Conservation (phyloP, 2,797 vertebrate species). For the Scyliorhinus canicula region DNA sequence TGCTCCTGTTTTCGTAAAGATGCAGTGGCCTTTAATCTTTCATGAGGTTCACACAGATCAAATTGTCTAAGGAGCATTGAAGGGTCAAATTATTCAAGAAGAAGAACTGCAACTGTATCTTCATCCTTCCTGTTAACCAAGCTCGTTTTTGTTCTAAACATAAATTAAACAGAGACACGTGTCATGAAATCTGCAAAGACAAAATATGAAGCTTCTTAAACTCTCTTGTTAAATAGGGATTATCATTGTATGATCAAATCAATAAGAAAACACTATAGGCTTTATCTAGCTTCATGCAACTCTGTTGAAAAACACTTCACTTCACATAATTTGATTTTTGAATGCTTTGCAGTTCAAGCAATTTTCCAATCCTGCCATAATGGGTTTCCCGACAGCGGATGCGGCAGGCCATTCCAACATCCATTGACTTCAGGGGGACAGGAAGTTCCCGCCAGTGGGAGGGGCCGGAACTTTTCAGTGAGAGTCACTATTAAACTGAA, state of each 20-base stretch:
- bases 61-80: not conserved
- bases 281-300: conserved; percentile 46
- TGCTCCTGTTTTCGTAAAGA: not conserved
- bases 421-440: no score
- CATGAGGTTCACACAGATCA: conserved; percentile 2
- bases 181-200: conserved; percentile 59
- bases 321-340: conserved; percentile 50
- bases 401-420: no score
- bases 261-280: conserved; percentile 56
- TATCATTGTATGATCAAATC: conserved; percentile 64
- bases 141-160: not conserved
- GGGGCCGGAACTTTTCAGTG: not conserved
- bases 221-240: conserved; percentile 63
- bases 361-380: no score
- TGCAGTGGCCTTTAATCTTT: conserved; percentile 24
- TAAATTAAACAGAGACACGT: conserved; percentile 55
- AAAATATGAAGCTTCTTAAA: conserved; percentile 59
- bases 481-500: not conserved
- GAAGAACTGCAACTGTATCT: not conserved
- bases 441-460: no score
- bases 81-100: not conserved
- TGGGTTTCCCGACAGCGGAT: no score
- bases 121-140: not conserved
- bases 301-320: conserved; percentile 53
- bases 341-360: not conserved